These are phyloP conservation scores for Muricea muricata DNA, from an alignment of 92 coral and sea anemone species.

Conservation along the genomic window DNA sequence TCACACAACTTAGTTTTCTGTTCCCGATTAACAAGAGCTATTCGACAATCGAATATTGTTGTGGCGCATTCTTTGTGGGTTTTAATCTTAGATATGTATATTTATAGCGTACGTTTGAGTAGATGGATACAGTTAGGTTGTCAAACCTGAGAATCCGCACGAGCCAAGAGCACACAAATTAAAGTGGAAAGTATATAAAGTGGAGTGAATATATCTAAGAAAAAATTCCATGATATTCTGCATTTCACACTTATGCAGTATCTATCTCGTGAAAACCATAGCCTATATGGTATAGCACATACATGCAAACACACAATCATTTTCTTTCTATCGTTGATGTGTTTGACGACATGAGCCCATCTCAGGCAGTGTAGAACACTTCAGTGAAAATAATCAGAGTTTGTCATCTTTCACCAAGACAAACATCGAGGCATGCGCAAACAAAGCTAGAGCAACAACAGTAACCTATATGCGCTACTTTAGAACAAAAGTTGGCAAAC, in stretches of 20 bases:
- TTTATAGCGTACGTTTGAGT: too few species aligned
- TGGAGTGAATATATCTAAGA: too few species aligned
- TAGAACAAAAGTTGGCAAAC: not conserved
- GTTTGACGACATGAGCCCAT: not conserved
- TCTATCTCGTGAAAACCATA: not conserved
- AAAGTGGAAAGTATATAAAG: not conserved
- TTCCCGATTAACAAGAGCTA: not conserved
- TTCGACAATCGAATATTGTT: not conserved
- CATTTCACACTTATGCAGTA: too few species aligned
- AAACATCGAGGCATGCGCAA: not conserved
- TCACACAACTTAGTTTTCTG: not conserved
- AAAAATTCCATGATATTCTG: too few species aligned
- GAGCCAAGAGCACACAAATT: not conserved
- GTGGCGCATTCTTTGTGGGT: too few species aligned
- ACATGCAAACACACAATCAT: not conserved
- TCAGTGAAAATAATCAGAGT: not conserved
- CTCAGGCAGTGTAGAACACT: not conserved
- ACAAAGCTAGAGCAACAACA: not conserved
- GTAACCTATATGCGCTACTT: not conserved
- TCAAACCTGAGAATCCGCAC: not conserved
- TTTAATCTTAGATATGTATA: too few species aligned
- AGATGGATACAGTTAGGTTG: too few species aligned
- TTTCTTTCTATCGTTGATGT: not conserved
- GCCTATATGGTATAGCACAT: too few species aligned
- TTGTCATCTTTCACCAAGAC: constrained; percentile 2